phyloP scores from a whole-genome alignment of 2,113 vertebrate genomes.

The Lamprologus callipterus region DNA sequence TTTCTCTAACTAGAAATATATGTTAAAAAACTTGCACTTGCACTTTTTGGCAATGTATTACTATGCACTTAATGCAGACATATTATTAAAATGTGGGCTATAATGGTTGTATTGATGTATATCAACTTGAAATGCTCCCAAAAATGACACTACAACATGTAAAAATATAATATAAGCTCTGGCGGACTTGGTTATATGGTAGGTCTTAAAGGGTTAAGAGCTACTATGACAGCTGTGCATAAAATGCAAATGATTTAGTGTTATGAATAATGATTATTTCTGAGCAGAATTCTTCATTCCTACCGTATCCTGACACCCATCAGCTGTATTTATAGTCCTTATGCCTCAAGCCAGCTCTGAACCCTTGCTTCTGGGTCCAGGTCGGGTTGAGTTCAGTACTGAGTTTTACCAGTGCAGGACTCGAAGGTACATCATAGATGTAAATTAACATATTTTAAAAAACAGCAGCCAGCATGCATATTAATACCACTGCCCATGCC shows the following conservation, averaged over 20 bases:
- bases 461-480: not conserved
- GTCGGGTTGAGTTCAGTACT: not conserved
- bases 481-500: not conserved
- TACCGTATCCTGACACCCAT: not conserved
- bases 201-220: not conserved
- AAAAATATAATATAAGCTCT: too few species aligned
- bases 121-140: too few species aligned
- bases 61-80: too few species aligned
- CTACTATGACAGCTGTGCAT: not conserved
- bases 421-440: not conserved
- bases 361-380: not conserved
- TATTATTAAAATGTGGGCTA: too few species aligned
- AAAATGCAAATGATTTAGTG: not conserved
- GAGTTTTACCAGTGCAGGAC: not conserved
- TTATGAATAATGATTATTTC: not conserved
- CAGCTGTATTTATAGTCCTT: not conserved
- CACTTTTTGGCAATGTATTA: rapidly evolving
- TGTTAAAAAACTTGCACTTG: too few species aligned
- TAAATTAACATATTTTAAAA: not conserved
- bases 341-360: not conserved
- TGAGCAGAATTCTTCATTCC: not conserved
- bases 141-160: rapidly evolving
- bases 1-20: too few species aligned
- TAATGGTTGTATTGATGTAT: too few species aligned
- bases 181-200: too few species aligned